phyloP scores from a whole-genome alignment of 1,140 invertebrate genomes.

The Nasonia longicornis region DNA sequence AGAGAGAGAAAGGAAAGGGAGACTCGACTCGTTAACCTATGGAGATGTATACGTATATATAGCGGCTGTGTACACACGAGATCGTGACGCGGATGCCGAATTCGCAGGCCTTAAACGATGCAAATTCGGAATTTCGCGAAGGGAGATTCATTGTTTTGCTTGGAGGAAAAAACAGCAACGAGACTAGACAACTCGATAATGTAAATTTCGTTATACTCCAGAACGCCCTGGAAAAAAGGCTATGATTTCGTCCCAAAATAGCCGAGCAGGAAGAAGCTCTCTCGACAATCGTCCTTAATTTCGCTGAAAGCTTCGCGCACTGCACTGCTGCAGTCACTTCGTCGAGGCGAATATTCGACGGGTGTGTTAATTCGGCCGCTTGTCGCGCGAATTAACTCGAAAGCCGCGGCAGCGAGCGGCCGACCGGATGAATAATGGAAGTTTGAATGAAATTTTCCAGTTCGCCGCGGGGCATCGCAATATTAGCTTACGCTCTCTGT shows the following conservation, averaged over 20 bases:
- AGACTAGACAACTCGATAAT: not conserved
- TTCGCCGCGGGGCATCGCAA: conserved; percentile 66
- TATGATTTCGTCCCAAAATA: not conserved
- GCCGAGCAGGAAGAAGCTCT: not conserved
- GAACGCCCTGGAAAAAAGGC: not conserved
- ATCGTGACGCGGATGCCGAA: conserved; percentile 3
- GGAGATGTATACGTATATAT: not conserved
- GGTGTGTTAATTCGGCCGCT: conserved; percentile 57
- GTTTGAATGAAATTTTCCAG: conserved; percentile 69
- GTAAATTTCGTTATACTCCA: too few relatives aligned
- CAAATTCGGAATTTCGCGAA: conserved; percentile 7
- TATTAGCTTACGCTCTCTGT: conserved; percentile 65
- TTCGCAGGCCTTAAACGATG: not conserved
- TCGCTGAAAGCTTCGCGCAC: not conserved
- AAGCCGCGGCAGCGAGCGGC: conserved; percentile 45
- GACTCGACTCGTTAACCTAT: conserved; percentile 21
- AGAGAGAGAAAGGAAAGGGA: not conserved
- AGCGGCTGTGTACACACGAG: not conserved
- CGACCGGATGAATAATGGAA: conserved; percentile 67
- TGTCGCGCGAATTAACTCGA: conserved; percentile 65
- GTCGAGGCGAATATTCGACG: not conserved
- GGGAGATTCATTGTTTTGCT: conserved; percentile 8
- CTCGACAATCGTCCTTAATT: not conserved
- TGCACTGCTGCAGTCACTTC: not conserved
- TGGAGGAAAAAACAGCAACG: not conserved